A percentile compares a stretch with the other conserved stretches of the same genome.
phyloP scores from a whole-genome alignment of 1,140 invertebrate genomes.

The Cydia splendana region DNA sequence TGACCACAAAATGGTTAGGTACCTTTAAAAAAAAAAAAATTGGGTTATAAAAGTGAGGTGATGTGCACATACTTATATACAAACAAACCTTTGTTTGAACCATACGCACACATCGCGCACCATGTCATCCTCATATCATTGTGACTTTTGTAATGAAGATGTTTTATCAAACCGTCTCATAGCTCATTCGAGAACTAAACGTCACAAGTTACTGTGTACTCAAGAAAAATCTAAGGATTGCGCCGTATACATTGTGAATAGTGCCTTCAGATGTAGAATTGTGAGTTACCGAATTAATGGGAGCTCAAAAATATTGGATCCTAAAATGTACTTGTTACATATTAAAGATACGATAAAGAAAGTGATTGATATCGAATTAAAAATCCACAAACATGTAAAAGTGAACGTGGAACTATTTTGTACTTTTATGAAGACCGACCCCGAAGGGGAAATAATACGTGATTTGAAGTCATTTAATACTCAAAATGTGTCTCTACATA shows the following conservation, averaged over 20 bases:
- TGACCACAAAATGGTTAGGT: too few relatives aligned
- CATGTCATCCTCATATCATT: too few relatives aligned
- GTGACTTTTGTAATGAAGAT: too few relatives aligned
- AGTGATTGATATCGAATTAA: not conserved
- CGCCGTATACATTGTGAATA: not conserved
- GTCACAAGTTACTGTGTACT: not conserved
- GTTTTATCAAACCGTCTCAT: not conserved
- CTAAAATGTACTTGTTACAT: not conserved
- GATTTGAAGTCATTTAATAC: slow-evolving; percentile 10
- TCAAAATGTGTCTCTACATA: not conserved
- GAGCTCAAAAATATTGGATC: not conserved
- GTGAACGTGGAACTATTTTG: not conserved
- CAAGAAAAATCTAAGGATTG: not conserved
- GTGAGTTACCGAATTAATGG: slow-evolving; percentile 1
- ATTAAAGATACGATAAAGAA: not conserved
- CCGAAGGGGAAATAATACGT: not conserved
- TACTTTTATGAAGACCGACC: not conserved
- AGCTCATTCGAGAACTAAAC: slow-evolving; percentile 9
- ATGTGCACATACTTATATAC: too few relatives aligned
- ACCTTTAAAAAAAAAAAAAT: too few relatives aligned
- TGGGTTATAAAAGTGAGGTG: too few relatives aligned
- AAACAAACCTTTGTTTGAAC: too few relatives aligned
- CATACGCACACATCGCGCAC: too few relatives aligned
- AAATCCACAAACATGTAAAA: not conserved
- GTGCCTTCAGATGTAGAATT: not conserved